Evolutionary conservation across 2,797 vertebrate species (phyloP), one percentile per base, ranked within the genome.

Genomic region (Miichthys miiuy): DNA sequence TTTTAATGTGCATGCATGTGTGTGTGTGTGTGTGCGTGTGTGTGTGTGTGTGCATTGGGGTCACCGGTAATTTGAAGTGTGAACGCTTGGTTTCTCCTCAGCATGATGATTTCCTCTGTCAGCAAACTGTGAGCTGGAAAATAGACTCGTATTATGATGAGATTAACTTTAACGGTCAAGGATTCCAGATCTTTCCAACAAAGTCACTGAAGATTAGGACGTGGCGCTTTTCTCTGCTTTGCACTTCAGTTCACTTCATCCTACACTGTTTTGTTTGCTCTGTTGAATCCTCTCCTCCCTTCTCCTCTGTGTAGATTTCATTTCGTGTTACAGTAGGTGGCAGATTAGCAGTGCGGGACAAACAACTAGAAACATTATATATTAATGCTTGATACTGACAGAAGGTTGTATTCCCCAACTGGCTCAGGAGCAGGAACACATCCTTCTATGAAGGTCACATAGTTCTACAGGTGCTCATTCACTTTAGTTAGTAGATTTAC

Each of bases 41-140:
- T 14, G 46, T 41, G 63, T 55, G 67, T 25, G 67, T 8, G 11
- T 68, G 74, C 65, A 56, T 87, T 71, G 72, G 89, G 91, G 90
- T 91, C 90, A 90, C 78, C 51, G 69, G 87, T 91, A 88, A 91
- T 90, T 91, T 93, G 83, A 91, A 90, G 85, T 87, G 87, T 88
- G 79, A 92, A 92, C 82, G 86, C 92, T 89, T 87, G 88, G 87
- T 92, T 92, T 91, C 88, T 89, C 86, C 83, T 41, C 87, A 91
- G 86, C 83, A 68, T 67, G 88, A 91, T 86, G 77, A 93, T 91
- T 93, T 90, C 84, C 93, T 92, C 87, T 60, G 92, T 93, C 92
- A 94, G 92, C 91, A 93, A 93, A 94, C 91, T 87, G 75, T 68
- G 72, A 87, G 88, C 91, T 88, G 85, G 90, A 92, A 91, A 92